Evolutionary conservation across 1,140 invertebrate species (phyloP).

Genomic region (Drosophila biarmipes): DNA sequence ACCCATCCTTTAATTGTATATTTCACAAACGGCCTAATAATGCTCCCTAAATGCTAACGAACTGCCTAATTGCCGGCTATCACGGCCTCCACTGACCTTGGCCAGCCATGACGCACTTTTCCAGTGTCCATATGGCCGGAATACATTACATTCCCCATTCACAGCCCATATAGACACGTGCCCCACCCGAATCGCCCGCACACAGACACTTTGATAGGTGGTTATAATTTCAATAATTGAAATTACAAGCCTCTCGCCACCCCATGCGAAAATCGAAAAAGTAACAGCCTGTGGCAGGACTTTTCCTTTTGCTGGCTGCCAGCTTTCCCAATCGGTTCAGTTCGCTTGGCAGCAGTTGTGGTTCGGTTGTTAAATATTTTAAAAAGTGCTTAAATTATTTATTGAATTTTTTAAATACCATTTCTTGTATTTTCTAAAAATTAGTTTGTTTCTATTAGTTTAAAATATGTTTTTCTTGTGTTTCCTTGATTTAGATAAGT

Average conservation of each 20-base stretch:
- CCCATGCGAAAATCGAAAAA: slow-evolving; percentile 22
- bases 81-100: slow-evolving; percentile 4
- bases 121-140: slow-evolving; percentile 50
- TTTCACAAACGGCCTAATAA: neutral
- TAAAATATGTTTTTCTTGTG: neutral
- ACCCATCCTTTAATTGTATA: no score
- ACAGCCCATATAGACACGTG: slow-evolving; percentile 16
- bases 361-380: neutral
- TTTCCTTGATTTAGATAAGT: neutral
- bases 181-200: slow-evolving; percentile 14
- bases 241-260: slow-evolving; percentile 28
- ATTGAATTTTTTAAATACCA: no score
- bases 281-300: slow-evolving; percentile 6
- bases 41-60: slow-evolving; percentile 5
- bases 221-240: slow-evolving; percentile 68
- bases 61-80: slow-evolving; percentile 1
- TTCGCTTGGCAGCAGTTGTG: neutral
- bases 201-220: slow-evolving; percentile 8
- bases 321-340: neutral
- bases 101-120: slow-evolving; percentile 52
- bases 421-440: no score
- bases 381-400: neutral
- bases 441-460: neutral
- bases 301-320: neutral
- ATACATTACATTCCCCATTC: slow-evolving; percentile 35